phyloP scores from a whole-genome alignment of 2,888 invertebrate genomes.

The Oscheius sp. region DNA sequence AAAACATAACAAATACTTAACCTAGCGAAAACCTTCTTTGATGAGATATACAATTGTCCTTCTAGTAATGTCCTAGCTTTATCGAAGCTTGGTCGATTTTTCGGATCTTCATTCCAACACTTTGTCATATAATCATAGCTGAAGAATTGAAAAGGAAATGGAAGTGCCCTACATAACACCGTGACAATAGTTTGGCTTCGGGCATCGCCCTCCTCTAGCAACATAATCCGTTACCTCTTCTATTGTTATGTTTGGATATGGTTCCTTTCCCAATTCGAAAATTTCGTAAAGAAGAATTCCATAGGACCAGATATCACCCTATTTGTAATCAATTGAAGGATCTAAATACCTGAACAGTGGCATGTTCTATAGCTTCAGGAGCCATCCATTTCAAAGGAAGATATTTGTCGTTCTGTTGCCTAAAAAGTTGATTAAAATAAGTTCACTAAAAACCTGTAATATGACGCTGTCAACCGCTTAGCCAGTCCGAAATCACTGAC shows the following conservation, averaged over 20 bases:
- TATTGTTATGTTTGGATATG: constrained; percentile 76
- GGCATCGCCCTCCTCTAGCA: constrained; percentile 82
- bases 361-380: constrained; percentile 93
- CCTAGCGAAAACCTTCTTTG: no score
- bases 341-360: no score
- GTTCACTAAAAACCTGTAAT: no score
- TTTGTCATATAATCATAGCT: constrained; percentile 82
- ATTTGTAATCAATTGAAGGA: no score
- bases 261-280: constrained; percentile 78
- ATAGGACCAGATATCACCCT: constrained; percentile 73
- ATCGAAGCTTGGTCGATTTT: constrained; percentile 82
- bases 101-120: constrained; percentile 86
- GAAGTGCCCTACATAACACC: constrained; percentile 82
- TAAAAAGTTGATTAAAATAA: no score
- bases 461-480: constrained; percentile 80
- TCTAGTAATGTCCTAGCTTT: no score
- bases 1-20: no score
- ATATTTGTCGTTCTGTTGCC: no score
- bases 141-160: no score
- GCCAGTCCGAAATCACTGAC: constrained; percentile 97
- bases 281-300: constrained; percentile 75
- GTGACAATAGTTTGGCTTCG: constrained; percentile 84
- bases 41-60: no score
- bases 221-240: constrained; percentile 57
- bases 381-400: constrained; percentile 99